Conservation (phyloP, 2,797 vertebrate species). For the Benthosema pterotum region DNA sequence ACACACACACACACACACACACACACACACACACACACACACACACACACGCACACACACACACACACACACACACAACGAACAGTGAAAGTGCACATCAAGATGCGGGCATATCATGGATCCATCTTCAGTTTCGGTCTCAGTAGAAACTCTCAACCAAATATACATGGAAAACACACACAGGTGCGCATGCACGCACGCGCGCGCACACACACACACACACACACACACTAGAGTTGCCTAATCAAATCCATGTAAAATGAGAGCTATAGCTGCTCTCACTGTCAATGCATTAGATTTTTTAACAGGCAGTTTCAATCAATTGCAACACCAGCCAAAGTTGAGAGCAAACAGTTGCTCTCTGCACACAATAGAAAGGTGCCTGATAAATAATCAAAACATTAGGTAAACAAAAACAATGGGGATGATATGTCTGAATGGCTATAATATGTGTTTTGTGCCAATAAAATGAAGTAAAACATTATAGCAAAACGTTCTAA, state of each 20-base stretch:
- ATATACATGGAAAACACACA: conserved; percentile 74
- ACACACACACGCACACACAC: conserved; percentile 20
- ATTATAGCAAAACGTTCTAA: too few relatives aligned
- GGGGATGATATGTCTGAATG: background rate
- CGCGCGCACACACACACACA: too few relatives aligned
- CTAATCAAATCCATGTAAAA: conserved; percentile 73
- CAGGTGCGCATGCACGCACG: too few relatives aligned
- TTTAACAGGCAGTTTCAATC: conserved; percentile 52
- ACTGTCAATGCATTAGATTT: conserved; percentile 37
- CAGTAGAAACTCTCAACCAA: conserved; percentile 72
- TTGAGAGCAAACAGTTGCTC: too few relatives aligned
- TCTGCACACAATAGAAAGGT: too few relatives aligned
- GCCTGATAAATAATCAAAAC: background rate
- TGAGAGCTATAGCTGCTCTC: conserved; percentile 38
- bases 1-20: conserved; percentile 16
- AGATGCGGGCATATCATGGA: conserved; percentile 33
- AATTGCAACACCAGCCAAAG: conserved; percentile 52
- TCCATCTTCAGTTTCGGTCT: conserved; percentile 66
- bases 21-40: background rate
- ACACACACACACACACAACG: background rate
- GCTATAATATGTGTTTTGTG: background rate
- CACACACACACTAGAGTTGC: conserved; percentile 25
- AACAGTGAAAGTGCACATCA: conserved; percentile 5
- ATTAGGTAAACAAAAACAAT: background rate
- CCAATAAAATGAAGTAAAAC: too few relatives aligned